Base-by-base conservation (phyloP, 1,140 invertebrate species). In the Listronotus bonariensis region DNA sequence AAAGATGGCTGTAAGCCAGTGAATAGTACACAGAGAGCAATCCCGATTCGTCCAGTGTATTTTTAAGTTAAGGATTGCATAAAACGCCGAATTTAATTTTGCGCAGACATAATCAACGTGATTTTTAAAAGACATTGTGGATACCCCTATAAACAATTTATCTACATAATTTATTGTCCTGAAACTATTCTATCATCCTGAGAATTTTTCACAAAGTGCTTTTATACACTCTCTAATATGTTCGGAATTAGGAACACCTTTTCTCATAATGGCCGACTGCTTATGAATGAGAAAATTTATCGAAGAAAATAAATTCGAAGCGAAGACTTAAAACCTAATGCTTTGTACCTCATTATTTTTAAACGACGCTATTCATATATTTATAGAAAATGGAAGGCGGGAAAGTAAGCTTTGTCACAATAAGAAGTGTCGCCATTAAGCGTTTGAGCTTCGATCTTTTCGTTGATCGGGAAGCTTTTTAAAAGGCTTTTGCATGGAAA, bases 211-310 rank as follows among this genome's bases (percentile, higher is more conserved):
- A 18, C 34, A 45, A 45, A 49, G 0, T 20, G 17, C 17, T 26
- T 49, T 49, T 3, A 49, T n/a, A 49, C 11, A 20, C 18, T 9
- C 34, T 43, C 6, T 48, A 26, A 3, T 18, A 20, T 15, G 49
- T 34, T 9, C 18, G n/a, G 31, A 52, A 52, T 52, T 52, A 38
- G 49, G 49, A 14, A 26, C 18, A 18, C 26, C 26, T 36, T n/a
- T 49, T 36, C 26, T 34, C 10, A 36, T 17, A 38, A 52, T 52
- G 49, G 17, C 15, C 17, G 2, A 26, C 49, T 17, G 31, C 49
- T 52, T 52, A 38, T 52, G 49, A 52, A 52, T 52, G 31, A 17
- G 31, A 38, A 26, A 52, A 52, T 34, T 52, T 52, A 52, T 52
- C 17, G 49, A 6, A 52, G 49, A 52, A 36, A 38, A 52, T 52